Evolutionary conservation across 2,888 invertebrate genomes (phyloP).

Genomic region (Tetropium fuscum): DNA sequence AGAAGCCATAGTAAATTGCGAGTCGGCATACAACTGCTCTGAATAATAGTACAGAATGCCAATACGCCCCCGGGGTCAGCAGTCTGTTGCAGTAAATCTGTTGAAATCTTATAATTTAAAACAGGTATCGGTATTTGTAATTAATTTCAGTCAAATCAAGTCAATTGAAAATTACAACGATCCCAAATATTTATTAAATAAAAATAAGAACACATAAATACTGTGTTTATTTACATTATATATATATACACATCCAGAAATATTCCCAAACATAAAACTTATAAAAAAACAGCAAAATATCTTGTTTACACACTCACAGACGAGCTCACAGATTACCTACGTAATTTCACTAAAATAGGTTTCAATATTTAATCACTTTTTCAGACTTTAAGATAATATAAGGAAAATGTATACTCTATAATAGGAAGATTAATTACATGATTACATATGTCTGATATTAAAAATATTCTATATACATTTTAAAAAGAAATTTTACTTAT

Average conservation of each 20-base stretch:
- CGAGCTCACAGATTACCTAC: too few species aligned
- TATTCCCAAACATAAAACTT: slow-evolving; percentile 8
- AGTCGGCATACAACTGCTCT: too few species aligned
- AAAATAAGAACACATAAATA: slow-evolving; percentile 12
- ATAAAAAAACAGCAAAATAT: slow-evolving; percentile 21
- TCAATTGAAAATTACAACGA: too few species aligned
- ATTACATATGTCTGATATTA: slow-evolving; percentile 44
- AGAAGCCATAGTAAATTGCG: too few species aligned
- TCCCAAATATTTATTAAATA: slow-evolving; percentile 7
- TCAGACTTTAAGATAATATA: slow-evolving; percentile 50
- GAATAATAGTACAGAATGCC: too few species aligned
- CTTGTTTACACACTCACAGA: slow-evolving; percentile 8
- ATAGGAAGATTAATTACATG: slow-evolving; percentile 30
- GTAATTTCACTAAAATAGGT: slow-evolving; percentile 23
- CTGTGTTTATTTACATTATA: slow-evolving; percentile 33
- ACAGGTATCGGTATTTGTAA: too few species aligned
- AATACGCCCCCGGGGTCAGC: too few species aligned
- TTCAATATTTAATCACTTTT: slow-evolving; percentile 29
- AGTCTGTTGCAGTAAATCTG: too few species aligned
- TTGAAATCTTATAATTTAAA: too few species aligned
- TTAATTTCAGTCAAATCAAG: too few species aligned
- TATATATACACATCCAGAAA: slow-evolving; percentile 26
- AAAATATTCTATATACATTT: slow-evolving; percentile 52
- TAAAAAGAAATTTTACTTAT: slow-evolving; percentile 17
- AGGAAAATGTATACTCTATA: slow-evolving; percentile 42